Conservation (phyloP, 23 tunicate species). For the Halocynthia aurantium region DNA sequence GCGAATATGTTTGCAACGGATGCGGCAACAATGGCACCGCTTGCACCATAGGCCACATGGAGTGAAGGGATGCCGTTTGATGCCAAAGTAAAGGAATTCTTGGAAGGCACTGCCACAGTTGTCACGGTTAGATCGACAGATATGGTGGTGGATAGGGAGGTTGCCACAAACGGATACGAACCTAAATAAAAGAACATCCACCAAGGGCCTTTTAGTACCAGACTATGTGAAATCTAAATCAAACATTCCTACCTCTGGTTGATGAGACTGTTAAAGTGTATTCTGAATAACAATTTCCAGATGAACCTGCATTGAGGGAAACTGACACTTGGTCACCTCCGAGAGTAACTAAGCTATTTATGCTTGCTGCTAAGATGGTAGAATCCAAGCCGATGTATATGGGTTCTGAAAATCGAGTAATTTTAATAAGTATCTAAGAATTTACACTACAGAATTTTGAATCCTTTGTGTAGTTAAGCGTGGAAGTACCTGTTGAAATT, state of each 20-base stretch:
- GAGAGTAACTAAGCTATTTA: not conserved
- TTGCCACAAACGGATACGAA: not conserved
- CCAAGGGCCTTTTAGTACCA: too few species aligned
- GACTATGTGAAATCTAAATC: not conserved
- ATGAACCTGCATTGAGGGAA: not conserved
- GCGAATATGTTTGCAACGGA: conserved; percentile 50
- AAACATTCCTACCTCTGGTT: conserved; percentile 3
- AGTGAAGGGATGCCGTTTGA: conserved; percentile 10
- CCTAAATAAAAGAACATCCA: not conserved
- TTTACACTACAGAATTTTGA: too few species aligned
- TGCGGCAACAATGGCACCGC: conserved; percentile 18
- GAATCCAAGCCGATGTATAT: too few species aligned
- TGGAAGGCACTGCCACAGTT: not conserved
- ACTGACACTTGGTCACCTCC: conserved; percentile 10
- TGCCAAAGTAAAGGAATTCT: not conserved
- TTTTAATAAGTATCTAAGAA: too few species aligned
- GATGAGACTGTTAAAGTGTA: conserved; percentile 1
- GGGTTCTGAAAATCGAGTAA: too few species aligned
- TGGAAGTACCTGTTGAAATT: not conserved
- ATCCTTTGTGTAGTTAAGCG: too few species aligned
- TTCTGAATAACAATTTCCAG: not conserved
- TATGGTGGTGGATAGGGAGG: not conserved
- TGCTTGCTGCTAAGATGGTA: not conserved
- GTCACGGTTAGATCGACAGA: not conserved
- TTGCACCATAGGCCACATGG: conserved; percentile 23